A percentile compares a stretch with the other conserved stretches of the same genome.
Conservation (phyloP, 37 sponge, comb jelly and placozoan genomes). For the Aplysina aerophoba region DNA sequence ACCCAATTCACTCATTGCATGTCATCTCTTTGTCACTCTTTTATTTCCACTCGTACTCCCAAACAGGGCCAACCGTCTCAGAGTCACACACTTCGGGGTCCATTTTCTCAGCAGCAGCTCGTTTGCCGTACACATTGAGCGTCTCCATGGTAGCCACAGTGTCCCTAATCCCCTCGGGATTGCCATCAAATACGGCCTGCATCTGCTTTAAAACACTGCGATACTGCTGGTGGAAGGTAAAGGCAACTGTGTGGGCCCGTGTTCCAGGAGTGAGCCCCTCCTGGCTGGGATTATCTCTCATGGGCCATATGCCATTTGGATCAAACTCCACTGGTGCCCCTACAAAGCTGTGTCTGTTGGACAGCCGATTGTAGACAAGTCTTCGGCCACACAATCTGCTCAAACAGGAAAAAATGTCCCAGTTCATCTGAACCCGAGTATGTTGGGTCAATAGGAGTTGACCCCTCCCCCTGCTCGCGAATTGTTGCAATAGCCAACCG, state of each 20-base stretch:
- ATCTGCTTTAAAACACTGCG: conserved; percentile 21
- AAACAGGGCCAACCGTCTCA: background rate
- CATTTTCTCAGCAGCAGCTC: conserved; percentile 33
- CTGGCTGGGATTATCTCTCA: conserved; percentile 52
- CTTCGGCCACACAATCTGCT: conserved; percentile 47
- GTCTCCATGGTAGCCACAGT: conserved; percentile 61
- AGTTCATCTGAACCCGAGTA: background rate
- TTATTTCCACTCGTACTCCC: conserved; percentile 22
- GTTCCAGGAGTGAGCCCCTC: background rate
- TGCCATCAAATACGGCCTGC: conserved; percentile 48
- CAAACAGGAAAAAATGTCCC: conserved; percentile 60
- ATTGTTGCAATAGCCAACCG: conserved; percentile 35
- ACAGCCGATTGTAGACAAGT: conserved; percentile 6
- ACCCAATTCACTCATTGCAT: too few species aligned
- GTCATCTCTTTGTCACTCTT: too few species aligned
- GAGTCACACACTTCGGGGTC: background rate
- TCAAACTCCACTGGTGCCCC: conserved; percentile 40
- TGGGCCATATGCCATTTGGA: conserved; percentile 56
- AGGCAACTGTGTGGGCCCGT: conserved; percentile 31
- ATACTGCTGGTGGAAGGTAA: conserved; percentile 48
- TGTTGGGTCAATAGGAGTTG: conserved; percentile 38
- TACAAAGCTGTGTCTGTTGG: background rate
- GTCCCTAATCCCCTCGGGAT: conserved; percentile 7
- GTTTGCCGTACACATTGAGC: conserved; percentile 65
- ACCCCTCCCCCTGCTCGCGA: conserved; percentile 57